Base-by-base conservation (phyloP, 2,113 vertebrate genomes). In the Callithrix jacchus region DNA sequence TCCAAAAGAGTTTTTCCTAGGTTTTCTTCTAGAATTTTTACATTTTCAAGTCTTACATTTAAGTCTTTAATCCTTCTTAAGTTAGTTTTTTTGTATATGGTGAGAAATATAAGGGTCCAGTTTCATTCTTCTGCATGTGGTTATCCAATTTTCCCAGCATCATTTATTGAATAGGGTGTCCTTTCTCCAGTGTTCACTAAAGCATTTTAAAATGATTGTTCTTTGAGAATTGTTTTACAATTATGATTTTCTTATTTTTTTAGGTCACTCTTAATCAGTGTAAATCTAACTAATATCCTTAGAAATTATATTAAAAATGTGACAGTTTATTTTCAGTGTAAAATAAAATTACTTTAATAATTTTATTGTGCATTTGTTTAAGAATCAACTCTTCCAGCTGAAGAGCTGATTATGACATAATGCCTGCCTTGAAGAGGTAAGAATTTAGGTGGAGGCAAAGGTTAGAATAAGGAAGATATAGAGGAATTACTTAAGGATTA, bases 221-320 rank as follows among this genome's bases (percentile, higher is more conserved):
- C 86, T 81, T 80, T 61, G 71, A 94, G 35, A 89, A 84, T 70
- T 61, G 42, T 32, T 97, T 73, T 40, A 54, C 30, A 90, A 61
- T 2, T 56, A 49, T 40, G 6, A 91, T 64, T 47, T 87, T 9
- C 12, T 35, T 1, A 32, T 17, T 61, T 30, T 92, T 70, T 96
- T 2, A 83, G 25, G 37, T 16, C 42, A 16, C 3, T 40, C 80
- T 6, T 86, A 45, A 82, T 25, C 13, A 45, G 91, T 81, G 9
- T 56, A 91, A 97, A 84, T 90, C 77, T 93, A 98, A 95, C 7
- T 32, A 81, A 93, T 49, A 21, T 3, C 10, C 23, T 0, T 18
- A 90, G 2, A 94, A 96, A 93, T 66, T 23, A 0, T 61, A 87
- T 93, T 23, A 47, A 94, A 97, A 87, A 8, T 74, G 5, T 27